These are phyloP conservation scores for Brevimyrus niger DNA, from an alignment of 2,113 vertebrate genomes.

Conservation along the genomic window DNA sequence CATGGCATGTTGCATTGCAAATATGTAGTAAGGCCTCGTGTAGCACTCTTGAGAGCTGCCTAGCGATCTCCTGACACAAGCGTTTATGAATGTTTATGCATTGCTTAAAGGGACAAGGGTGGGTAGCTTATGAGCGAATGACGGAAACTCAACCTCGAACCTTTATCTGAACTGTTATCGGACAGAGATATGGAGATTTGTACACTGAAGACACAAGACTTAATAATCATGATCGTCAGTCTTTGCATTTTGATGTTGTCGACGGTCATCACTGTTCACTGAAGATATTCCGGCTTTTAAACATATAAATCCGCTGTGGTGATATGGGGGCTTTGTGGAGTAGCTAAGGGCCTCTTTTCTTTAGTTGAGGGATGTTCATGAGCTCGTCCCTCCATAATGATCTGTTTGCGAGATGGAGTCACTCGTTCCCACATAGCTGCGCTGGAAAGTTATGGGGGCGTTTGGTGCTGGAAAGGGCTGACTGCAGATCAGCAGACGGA, in stretches of 20 bases:
- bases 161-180: not conserved
- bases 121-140: not conserved
- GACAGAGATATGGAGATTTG: not conserved
- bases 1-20: not conserved
- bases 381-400: not conserved
- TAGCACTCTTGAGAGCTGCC: not conserved
- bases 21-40: not conserved
- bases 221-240: not conserved
- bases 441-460: not conserved
- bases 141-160: not conserved
- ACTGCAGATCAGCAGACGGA: not conserved
- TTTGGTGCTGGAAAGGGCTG: not conserved
- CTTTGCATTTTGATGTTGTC: not conserved
- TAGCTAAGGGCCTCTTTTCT: not conserved
- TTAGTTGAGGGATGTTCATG: not conserved
- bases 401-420: not conserved
- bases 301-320: not conserved
- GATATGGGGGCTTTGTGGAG: not conserved
- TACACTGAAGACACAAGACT: not conserved
- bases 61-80: not conserved
- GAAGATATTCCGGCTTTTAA: not conserved
- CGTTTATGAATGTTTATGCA: not conserved
- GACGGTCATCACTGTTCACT: not conserved
- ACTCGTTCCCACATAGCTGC: not conserved
- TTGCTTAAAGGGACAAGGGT: not conserved